Evolutionary conservation across 2,888 invertebrate species (phyloP).

Genomic region (Mylabris sibirica): DNA sequence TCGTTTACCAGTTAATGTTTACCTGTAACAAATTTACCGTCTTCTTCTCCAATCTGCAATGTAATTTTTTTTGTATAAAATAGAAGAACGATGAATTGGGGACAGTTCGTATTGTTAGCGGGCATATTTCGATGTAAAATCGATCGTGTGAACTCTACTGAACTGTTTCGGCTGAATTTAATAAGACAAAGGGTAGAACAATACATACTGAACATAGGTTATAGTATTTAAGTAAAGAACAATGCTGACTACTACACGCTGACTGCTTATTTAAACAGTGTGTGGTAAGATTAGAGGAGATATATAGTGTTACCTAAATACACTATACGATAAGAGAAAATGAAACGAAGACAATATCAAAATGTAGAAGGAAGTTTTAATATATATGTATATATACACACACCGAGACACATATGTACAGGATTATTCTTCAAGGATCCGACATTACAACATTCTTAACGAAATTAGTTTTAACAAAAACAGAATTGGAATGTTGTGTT

Average conservation of each 20-base stretch:
- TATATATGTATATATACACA: too few species aligned
- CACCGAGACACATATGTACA: too few species aligned
- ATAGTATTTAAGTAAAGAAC: not conserved
- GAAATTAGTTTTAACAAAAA: slow-evolving; percentile 1
- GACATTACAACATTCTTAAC: not conserved
- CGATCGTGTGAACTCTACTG: not conserved
- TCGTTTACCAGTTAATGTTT: not conserved
- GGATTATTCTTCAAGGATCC: slow-evolving; percentile 9
- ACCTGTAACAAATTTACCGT: not conserved
- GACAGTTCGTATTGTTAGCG: too few species aligned
- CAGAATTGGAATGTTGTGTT: not conserved
- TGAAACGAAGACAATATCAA: not conserved
- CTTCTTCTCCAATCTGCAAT: not conserved
- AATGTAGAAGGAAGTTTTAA: not conserved
- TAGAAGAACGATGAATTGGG: too few species aligned
- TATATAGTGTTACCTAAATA: not conserved
- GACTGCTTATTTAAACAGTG: not conserved
- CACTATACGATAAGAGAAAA: not conserved
- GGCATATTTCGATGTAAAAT: not conserved
- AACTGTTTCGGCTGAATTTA: not conserved
- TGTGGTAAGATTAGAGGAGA: not conserved
- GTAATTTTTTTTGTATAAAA: too few species aligned
- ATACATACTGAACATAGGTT: not conserved
- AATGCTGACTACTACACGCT: not conserved
- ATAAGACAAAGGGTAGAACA: not conserved